phyloP scores from a whole-genome alignment of 2,113 vertebrate genomes.

The Setophaga coronata region DNA sequence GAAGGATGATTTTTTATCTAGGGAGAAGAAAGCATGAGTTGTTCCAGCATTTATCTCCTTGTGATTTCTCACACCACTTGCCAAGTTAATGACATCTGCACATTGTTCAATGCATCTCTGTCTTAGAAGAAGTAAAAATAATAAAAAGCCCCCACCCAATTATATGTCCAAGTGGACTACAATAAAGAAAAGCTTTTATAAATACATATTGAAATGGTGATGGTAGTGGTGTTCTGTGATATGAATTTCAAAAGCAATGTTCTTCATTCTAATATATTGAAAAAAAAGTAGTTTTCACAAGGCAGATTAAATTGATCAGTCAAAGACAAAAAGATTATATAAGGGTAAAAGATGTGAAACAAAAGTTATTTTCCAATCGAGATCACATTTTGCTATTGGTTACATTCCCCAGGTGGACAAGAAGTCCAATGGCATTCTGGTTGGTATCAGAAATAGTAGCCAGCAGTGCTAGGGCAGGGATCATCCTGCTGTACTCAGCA shows the following conservation, averaged over 20 bases:
- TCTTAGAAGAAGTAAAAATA: not conserved
- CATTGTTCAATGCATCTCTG: not conserved
- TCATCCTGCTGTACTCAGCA: rapidly evolving
- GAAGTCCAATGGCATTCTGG: not conserved
- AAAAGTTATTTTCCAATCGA: not conserved
- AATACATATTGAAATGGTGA: not conserved
- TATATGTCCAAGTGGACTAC: not conserved
- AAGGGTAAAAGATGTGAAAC: not conserved
- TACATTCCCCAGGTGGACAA: not conserved
- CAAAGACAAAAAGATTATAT: not conserved
- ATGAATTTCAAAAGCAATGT: rapidly evolving
- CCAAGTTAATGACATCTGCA: rapidly evolving
- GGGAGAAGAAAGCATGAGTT: not conserved
- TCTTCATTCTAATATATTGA: not conserved
- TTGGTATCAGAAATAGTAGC: not conserved
- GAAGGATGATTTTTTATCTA: not conserved
- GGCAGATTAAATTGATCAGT: not conserved
- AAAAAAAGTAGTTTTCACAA: not conserved
- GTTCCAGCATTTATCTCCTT: not conserved
- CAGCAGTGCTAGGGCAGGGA: not conserved
- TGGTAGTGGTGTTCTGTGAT: not conserved
- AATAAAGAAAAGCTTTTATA: not conserved
- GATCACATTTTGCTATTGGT: not conserved
- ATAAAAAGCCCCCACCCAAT: not conserved
- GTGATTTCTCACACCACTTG: not conserved